A percentile compares a stretch with the other conserved stretches of the same genome.
These are phyloP conservation scores for Patiria miniata DNA, from an alignment of 35 echinoderm and acorn worm genomes.

Conservation along the genomic window DNA sequence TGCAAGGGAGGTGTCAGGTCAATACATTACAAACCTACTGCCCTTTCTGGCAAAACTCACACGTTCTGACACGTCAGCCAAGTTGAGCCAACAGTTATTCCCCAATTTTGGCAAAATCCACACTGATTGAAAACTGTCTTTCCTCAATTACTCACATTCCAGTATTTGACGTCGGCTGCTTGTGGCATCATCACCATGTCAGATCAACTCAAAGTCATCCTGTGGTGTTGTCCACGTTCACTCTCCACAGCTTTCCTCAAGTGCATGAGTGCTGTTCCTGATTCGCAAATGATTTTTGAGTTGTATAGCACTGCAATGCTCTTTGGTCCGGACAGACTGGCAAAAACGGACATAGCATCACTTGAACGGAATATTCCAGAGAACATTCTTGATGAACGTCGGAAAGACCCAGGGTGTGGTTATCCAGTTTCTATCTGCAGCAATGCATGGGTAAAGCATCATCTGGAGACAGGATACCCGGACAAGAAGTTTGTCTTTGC, in stretches of 20 bases:
- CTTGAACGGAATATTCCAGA: background rate
- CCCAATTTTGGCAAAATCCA: no score
- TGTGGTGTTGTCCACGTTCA: slow-evolving; percentile 1
- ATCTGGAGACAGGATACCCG: slow-evolving; percentile 23
- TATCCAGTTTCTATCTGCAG: background rate
- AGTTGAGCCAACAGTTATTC: no score
- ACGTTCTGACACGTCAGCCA: no score
- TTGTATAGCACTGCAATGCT: background rate
- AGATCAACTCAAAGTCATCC: slow-evolving; percentile 13
- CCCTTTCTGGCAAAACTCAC: no score
- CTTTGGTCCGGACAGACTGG: slow-evolving; percentile 11
- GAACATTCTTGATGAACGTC: background rate
- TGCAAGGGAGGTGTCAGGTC: no score
- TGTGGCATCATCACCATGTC: no score
- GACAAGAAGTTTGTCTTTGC: slow-evolving; percentile 39
- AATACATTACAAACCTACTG: no score
- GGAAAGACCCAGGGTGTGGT: background rate
- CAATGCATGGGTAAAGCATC: background rate
- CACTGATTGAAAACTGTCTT: no score
- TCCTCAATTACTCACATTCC: no score
- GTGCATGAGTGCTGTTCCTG: background rate
- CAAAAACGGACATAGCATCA: background rate
- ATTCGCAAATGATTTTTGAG: slow-evolving; percentile 6
- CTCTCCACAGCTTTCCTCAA: slow-evolving; percentile 1
- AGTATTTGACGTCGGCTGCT: no score